Conservation (phyloP, 1,140 invertebrate genomes). For the Heliconius eleuchia region DNA sequence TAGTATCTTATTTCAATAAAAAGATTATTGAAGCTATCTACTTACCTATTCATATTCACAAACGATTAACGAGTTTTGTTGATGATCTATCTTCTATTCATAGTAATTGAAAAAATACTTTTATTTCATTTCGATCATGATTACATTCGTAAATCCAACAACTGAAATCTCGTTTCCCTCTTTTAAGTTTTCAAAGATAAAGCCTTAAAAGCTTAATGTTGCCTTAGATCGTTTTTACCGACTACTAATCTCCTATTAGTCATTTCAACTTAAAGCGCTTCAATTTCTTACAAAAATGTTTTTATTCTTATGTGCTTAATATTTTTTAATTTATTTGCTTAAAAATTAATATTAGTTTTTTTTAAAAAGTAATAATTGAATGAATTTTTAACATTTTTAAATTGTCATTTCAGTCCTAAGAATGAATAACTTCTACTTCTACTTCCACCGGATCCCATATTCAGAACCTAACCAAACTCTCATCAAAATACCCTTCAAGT, state of each 20-base stretch:
- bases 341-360: background rate
- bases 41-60: background rate
- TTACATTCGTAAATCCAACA: background rate
- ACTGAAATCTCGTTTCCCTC: background rate
- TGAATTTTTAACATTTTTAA: too few species aligned
- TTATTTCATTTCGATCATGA: background rate
- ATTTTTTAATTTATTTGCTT: too few species aligned
- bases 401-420: too few species aligned
- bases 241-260: constrained; percentile 5
- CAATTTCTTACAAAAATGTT: background rate
- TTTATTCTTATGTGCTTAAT: background rate
- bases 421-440: too few species aligned
- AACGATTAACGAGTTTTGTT: background rate
- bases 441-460: too few species aligned
- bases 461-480: too few species aligned
- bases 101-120: background rate
- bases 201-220: background rate
- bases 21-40: background rate
- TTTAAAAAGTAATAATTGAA: too few species aligned
- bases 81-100: background rate
- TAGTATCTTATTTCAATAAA: too few species aligned
- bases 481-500: too few species aligned
- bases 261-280: constrained; percentile 1
- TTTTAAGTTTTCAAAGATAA: background rate
- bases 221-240: constrained; percentile 14